Conservation (phyloP, 2,113 vertebrate species). For the Felis chaus region DNA sequence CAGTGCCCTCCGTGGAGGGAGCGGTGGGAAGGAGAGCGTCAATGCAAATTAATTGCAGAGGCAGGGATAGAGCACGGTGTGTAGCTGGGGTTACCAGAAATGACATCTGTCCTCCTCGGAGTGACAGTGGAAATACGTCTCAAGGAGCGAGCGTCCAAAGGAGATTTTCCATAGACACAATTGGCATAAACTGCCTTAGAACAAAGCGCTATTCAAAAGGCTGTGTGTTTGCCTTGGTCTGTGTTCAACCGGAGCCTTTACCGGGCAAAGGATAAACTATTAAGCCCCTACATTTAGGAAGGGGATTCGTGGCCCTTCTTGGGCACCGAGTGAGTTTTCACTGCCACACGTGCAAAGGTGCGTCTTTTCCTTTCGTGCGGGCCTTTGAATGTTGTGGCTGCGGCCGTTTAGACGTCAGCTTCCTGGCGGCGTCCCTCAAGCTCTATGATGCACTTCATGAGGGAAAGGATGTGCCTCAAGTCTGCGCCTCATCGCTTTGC, state of each 20-base stretch:
- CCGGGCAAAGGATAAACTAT: slow-evolving; percentile 3
- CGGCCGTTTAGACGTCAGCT: not conserved
- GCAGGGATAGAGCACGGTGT: not conserved
- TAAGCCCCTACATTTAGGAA: slow-evolving; percentile 25
- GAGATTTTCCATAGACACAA: not conserved
- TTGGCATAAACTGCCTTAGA: slow-evolving; percentile 3
- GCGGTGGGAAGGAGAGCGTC: not conserved
- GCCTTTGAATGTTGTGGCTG: not conserved
- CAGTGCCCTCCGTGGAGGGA: slow-evolving; percentile 5
- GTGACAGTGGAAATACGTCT: not conserved
- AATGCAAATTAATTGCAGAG: slow-evolving; percentile 55
- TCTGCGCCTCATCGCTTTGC: not conserved
- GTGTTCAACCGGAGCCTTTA: slow-evolving; percentile 19
- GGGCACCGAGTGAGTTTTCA: not conserved
- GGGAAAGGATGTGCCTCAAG: not conserved
- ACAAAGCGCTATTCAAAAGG: slow-evolving; percentile 6
- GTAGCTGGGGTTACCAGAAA: not conserved
- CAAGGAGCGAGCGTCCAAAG: not conserved
- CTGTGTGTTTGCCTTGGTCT: slow-evolving; percentile 24
- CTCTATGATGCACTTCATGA: not conserved
- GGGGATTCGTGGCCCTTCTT: not conserved
- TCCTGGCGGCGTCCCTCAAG: not conserved
- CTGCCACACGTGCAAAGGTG: not conserved
- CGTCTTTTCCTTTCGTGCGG: not conserved
- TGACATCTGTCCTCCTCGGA: not conserved